These are phyloP conservation scores for Syrrhaptes paradoxus DNA, from an alignment of 2,113 vertebrate genomes.

Conservation along the genomic window DNA sequence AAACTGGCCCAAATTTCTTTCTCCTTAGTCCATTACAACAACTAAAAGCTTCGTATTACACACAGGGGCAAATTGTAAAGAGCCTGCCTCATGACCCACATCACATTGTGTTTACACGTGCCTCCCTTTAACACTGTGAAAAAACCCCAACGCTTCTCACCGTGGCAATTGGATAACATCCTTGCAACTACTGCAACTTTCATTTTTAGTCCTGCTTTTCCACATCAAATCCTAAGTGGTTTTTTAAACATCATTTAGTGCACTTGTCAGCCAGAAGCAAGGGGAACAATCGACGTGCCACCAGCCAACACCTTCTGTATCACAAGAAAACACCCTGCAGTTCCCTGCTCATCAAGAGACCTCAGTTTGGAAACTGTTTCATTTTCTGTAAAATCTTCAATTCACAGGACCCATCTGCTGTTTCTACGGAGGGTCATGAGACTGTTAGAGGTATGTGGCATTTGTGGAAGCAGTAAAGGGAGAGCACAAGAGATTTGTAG, in stretches of 20 bases:
- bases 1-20: neutral
- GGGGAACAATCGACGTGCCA: neutral
- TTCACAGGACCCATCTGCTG: neutral
- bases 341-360: neutral
- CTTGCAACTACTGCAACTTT: neutral
- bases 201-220: neutral
- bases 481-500: constrained; percentile 23
- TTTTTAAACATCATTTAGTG: neutral
- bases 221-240: neutral
- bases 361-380: neutral
- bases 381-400: constrained; percentile 15
- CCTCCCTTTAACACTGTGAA: neutral
- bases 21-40: neutral
- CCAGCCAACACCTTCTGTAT: neutral
- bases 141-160: neutral
- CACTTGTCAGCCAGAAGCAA: neutral
- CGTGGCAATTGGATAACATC: neutral
- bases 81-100: neutral
- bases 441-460: neutral
- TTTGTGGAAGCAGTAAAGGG: constrained; percentile 22
- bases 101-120: accelerated
- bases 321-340: neutral
- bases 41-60: neutral
- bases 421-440: neutral
- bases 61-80: neutral